These are phyloP conservation scores for Micromussa lordhowensis DNA, from an alignment of 92 coral and sea anemone genomes.

Conservation along the genomic window DNA sequence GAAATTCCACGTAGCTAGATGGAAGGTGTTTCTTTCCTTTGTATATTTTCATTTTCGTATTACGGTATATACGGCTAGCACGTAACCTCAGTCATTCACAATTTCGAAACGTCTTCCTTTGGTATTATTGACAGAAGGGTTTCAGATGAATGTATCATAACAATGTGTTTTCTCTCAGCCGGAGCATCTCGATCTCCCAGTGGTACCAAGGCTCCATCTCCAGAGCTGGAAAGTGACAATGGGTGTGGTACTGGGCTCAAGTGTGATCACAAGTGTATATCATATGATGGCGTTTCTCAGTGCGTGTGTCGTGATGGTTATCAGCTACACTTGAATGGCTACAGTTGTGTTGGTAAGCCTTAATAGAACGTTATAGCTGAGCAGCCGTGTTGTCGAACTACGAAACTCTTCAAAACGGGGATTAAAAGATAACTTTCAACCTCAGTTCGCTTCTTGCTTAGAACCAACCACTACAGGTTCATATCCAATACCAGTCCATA, in stretches of 20 bases:
- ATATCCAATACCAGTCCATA: too few relatives aligned
- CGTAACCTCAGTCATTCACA: neutral
- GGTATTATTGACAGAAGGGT: neutral
- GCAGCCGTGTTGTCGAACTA: too few relatives aligned
- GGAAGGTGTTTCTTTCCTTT: neutral
- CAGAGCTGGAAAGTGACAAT: constrained; percentile 15
- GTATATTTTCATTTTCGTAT: neutral
- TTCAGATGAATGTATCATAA: neutral
- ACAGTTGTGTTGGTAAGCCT: constrained; percentile 89
- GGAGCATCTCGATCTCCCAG: constrained; percentile 41
- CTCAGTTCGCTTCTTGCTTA: too few relatives aligned
- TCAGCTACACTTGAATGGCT: constrained; percentile 83
- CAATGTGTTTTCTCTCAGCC: neutral
- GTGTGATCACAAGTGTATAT: constrained; percentile 91
- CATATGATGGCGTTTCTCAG: constrained; percentile 60
- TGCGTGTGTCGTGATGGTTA: constrained; percentile 91
- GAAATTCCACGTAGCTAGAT: neutral
- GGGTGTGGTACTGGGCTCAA: constrained; percentile 73
- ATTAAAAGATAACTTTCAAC: too few relatives aligned
- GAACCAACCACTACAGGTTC: too few relatives aligned
- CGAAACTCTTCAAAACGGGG: too few relatives aligned
- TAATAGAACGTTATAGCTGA: too few relatives aligned
- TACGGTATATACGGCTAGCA: neutral
- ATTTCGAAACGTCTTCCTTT: neutral
- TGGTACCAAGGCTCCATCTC: constrained; percentile 35